Evolutionary conservation across 2,113 vertebrate species (phyloP).

Genomic region (Cyprinodon tularosa): DNA sequence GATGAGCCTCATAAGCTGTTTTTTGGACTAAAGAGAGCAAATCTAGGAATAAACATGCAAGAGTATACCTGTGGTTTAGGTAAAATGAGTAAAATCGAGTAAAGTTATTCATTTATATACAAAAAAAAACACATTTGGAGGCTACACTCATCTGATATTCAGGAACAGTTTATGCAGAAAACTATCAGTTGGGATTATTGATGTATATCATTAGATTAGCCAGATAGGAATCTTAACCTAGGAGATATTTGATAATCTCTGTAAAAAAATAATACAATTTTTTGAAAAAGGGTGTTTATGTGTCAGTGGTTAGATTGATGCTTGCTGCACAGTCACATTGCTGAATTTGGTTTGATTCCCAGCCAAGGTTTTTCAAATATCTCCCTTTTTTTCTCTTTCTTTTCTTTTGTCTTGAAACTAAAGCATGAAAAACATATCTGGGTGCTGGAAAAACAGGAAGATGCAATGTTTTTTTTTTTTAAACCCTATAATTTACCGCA

Average conservation of each 20-base stretch:
- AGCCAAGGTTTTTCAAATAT: too few relatives aligned
- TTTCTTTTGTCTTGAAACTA: too few relatives aligned
- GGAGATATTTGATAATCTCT: not conserved
- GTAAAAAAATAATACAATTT: not conserved
- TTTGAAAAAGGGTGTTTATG: not conserved
- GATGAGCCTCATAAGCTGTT: slow-evolving; percentile 33
- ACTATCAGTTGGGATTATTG: not conserved
- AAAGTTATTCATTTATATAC: not conserved
- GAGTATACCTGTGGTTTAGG: not conserved
- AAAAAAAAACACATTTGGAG: not conserved
- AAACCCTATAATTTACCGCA: too few relatives aligned
- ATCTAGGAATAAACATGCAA: not conserved
- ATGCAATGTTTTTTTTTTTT: too few relatives aligned
- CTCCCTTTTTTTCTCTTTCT: too few relatives aligned
- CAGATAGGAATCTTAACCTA: not conserved
- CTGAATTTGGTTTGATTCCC: too few relatives aligned
- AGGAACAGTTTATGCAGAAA: not conserved
- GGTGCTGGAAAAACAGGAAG: too few relatives aligned
- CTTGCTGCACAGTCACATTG: too few relatives aligned
- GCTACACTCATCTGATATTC: not conserved
- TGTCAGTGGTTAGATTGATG: too few relatives aligned
- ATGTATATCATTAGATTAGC: not conserved
- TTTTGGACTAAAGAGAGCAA: slow-evolving; percentile 5
- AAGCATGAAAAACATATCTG: too few relatives aligned
- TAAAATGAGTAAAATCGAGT: not conserved